Evolutionary conservation across 2,113 vertebrate genomes (phyloP).

Genomic region (Phyllopteryx taeniolatus): DNA sequence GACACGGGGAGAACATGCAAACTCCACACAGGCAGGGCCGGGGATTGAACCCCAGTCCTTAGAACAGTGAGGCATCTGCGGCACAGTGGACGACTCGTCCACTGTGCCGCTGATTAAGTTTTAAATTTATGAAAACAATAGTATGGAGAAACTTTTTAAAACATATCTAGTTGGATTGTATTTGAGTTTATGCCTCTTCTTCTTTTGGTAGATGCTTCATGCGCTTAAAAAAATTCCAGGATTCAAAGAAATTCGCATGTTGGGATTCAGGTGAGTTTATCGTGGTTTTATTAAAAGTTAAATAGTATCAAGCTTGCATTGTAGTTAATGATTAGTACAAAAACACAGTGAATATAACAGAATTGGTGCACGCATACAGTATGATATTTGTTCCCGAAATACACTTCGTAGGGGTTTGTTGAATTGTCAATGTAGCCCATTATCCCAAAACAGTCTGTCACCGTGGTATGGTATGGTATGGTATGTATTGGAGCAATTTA

Average conservation of each 20-base stretch:
- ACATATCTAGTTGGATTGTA: neutral
- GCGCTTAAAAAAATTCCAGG: slow-evolving; percentile 87
- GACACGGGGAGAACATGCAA: no score
- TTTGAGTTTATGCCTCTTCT: slow-evolving; percentile 21
- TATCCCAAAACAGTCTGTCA: neutral
- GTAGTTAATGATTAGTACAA: slow-evolving; percentile 11
- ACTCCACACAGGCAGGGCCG: no score
- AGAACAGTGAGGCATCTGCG: no score
- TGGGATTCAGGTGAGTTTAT: slow-evolving; percentile 86
- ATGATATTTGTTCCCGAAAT: neutral
- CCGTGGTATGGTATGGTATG: no score
- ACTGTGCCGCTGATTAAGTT: no score
- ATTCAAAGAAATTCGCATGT: slow-evolving; percentile 86
- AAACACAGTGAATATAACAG: neutral
- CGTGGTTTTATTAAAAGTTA: neutral
- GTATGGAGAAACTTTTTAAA: neutral
- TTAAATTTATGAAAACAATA: no score
- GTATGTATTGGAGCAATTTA: no score
- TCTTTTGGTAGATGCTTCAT: slow-evolving; percentile 79
- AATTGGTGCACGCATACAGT: neutral
- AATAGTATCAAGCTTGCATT: neutral
- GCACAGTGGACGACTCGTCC: no score
- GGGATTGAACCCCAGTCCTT: no score
- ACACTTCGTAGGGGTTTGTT: neutral
- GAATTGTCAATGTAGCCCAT: neutral